Conservation (phyloP, 2,113 vertebrate species). For the Xiphorhynchus elegans region DNA sequence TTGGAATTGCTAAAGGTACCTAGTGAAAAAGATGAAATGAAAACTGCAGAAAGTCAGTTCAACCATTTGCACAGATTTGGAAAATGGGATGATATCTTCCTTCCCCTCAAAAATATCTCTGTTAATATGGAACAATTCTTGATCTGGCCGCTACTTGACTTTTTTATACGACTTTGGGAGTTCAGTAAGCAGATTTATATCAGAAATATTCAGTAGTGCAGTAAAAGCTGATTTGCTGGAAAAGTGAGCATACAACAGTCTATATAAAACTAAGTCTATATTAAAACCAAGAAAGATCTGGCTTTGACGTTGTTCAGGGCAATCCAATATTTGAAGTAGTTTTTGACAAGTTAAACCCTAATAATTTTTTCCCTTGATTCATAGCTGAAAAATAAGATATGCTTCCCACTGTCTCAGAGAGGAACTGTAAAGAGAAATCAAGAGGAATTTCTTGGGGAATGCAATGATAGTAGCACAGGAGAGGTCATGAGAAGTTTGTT, state of each 20-base stretch:
- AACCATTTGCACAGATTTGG: background rate
- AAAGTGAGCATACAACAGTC: background rate
- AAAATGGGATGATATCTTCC: background rate
- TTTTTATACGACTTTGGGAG: background rate
- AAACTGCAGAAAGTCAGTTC: background rate
- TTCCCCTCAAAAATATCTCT: background rate
- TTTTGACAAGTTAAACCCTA: background rate
- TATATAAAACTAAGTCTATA: background rate
- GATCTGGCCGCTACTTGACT: background rate
- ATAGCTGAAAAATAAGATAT: background rate
- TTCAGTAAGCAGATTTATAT: background rate
- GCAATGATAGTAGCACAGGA: background rate
- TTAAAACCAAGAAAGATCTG: background rate
- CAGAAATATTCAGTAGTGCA: background rate
- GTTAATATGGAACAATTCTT: background rate
- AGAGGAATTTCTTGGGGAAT: background rate
- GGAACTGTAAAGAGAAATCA: background rate
- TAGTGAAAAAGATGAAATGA: background rate
- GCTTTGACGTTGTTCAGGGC: background rate
- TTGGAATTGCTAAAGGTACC: background rate
- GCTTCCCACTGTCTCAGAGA: background rate
- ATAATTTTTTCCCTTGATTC: background rate
- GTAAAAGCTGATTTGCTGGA: background rate
- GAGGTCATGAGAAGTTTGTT: background rate
- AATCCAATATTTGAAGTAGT: background rate